Percentiles rank a stretch among this genome's conserved stretches.
These are phyloP conservation scores for Lepidurus couesii DNA, from an alignment of 1,140 invertebrate genomes.

Conservation along the genomic window DNA sequence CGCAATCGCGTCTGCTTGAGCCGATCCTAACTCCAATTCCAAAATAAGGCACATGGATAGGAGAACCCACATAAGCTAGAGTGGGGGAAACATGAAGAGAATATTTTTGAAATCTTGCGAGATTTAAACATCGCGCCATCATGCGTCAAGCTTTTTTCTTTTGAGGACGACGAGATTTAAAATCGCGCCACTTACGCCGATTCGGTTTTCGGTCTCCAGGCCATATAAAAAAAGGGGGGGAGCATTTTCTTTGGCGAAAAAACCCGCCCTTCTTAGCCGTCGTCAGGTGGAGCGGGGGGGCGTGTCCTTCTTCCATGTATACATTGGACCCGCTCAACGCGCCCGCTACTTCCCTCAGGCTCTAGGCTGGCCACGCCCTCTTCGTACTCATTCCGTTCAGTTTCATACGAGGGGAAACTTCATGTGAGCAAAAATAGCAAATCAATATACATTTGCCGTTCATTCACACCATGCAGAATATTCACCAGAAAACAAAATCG, in stretches of 20 bases:
- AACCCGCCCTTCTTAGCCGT: not conserved
- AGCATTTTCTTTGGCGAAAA: not conserved
- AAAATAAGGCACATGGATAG: too few species aligned
- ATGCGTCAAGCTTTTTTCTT: too few species aligned
- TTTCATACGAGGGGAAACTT: not conserved
- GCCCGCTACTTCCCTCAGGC: slow-evolving; percentile 12
- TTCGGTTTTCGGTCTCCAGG: not conserved
- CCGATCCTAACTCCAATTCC: too few species aligned
- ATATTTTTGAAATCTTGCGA: too few species aligned
- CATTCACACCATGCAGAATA: not conserved
- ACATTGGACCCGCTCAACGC: not conserved
- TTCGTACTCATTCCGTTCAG: not conserved
- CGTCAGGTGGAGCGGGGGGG: slow-evolving; percentile 11
- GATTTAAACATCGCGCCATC: too few species aligned
- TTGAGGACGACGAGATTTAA: too few species aligned
- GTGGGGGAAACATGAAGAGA: too few species aligned
- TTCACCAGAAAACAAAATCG: not conserved
- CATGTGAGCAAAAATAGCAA: not conserved
- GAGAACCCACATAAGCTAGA: too few species aligned
- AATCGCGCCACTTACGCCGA: too few species aligned
- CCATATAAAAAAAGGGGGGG: not conserved
- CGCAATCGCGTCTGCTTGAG: not conserved
- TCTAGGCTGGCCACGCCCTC: not conserved
- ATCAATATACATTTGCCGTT: not conserved
- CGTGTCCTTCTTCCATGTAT: not conserved